Evolutionary conservation across 2,888 invertebrate genomes (phyloP).

Genomic region (Anarsia innoxiella): DNA sequence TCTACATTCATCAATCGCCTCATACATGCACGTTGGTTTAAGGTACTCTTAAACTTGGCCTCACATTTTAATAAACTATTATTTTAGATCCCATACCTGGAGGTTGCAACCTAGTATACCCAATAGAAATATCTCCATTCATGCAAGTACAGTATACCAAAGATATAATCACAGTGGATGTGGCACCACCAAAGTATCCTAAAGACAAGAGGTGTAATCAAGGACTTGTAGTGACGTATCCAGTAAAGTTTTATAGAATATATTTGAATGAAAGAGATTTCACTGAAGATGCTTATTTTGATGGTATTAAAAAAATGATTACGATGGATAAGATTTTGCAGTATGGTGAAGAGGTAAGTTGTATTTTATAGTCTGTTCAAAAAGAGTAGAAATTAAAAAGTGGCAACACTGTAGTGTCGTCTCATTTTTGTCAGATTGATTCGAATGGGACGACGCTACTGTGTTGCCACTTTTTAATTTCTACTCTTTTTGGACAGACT

Average conservation of each 20-base stretch:
- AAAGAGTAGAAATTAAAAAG: no score
- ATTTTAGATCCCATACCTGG: slow-evolving; percentile 86
- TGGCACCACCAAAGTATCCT: slow-evolving; percentile 61
- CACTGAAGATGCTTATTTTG: slow-evolving; percentile 74
- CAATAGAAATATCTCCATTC: slow-evolving; percentile 77
- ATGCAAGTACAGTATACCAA: slow-evolving; percentile 49
- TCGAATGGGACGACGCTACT: no score
- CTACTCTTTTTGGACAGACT: no score
- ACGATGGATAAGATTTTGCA: slow-evolving; percentile 67
- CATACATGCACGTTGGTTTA: no score
- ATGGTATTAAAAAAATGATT: slow-evolving; percentile 76
- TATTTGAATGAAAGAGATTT: slow-evolving; percentile 76
- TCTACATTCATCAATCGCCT: no score
- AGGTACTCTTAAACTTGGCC: no score
- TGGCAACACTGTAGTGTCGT: no score
- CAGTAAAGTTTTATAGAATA: slow-evolving; percentile 76
- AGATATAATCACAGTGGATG: slow-evolving; percentile 68
- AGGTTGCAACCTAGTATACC: slow-evolving; percentile 83
- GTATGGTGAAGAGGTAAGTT: slow-evolving; percentile 71
- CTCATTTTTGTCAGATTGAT: no score
- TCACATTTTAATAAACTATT: no score
- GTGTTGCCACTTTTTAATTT: no score
- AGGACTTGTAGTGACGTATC: slow-evolving; percentile 22
- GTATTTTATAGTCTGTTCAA: no score
- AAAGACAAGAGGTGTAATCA: slow-evolving; percentile 30